Evolutionary conservation across 2,888 invertebrate species (phyloP).

Genomic region (Anthophora plumipes): DNA sequence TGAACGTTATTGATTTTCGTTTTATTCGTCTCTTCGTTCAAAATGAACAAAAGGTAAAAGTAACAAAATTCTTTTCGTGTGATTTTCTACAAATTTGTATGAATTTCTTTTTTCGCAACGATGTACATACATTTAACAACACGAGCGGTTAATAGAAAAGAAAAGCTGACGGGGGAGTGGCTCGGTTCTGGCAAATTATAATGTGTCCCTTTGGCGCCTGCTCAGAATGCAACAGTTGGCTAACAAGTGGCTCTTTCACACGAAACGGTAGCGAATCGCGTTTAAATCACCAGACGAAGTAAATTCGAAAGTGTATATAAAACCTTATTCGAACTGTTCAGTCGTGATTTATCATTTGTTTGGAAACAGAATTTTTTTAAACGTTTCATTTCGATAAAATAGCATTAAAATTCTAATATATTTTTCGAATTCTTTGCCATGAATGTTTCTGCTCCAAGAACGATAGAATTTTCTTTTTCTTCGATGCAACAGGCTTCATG

Average conservation of each 20-base stretch:
- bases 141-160: conserved; percentile 4
- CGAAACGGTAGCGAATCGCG: conserved; percentile 76
- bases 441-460: neutral
- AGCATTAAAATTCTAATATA: no score
- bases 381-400: neutral
- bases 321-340: conserved; percentile 19
- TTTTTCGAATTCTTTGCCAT: neutral
- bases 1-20: no score
- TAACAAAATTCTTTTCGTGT: neutral
- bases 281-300: conserved; percentile 73
- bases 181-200: conserved; percentile 67
- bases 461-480: neutral
- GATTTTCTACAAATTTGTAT: neutral
- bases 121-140: neutral
- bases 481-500: neutral
- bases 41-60: no score
- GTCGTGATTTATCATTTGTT: conserved; percentile 1
- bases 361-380: neutral
- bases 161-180: conserved; percentile 35
- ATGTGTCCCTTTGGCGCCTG: conserved; percentile 71
- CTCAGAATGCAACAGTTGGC: conserved; percentile 83
- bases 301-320: conserved; percentile 44
- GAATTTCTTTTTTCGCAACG: neutral
- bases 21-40: neutral
- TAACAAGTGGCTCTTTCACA: conserved; percentile 83